A percentile compares a stretch with the other conserved stretches of the same genome.
These are phyloP conservation scores for Brenthis daphne DNA, from an alignment of 2,888 invertebrate genomes.

Conservation along the genomic window DNA sequence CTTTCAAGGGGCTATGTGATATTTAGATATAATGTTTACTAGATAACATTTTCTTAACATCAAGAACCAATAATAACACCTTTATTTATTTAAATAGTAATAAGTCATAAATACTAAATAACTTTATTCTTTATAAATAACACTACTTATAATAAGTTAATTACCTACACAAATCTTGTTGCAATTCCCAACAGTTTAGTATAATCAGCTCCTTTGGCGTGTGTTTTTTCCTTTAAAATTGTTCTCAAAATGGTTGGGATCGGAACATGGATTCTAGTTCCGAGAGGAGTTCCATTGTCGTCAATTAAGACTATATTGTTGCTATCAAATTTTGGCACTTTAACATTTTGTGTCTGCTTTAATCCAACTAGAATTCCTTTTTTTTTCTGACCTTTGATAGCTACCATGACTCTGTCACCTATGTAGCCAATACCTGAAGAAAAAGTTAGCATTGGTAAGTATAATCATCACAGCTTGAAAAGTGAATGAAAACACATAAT, in stretches of 20 bases:
- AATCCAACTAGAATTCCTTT: constrained; percentile 91
- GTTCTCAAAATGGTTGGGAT: constrained; percentile 94
- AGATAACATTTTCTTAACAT: no score
- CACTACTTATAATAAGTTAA: constrained; percentile 20
- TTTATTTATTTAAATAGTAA: not conserved
- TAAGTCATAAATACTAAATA: constrained; percentile 30
- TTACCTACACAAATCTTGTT: constrained; percentile 89
- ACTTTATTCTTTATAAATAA: constrained; percentile 33
- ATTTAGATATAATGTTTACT: no score
- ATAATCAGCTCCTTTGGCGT: constrained; percentile 92
- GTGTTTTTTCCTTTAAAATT: constrained; percentile 90
- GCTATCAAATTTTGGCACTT: constrained; percentile 95
- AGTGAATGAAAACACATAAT: no score
- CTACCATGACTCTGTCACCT: constrained; percentile 95
- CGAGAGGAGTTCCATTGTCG: constrained; percentile 96
- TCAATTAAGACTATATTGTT: constrained; percentile 98
- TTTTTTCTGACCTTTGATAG: constrained; percentile 97
- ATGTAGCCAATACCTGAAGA: constrained; percentile 76
- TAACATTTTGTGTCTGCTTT: constrained; percentile 89
- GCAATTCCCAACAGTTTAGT: constrained; percentile 96
- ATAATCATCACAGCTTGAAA: not conserved
- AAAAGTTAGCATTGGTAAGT: not conserved
- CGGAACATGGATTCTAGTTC: constrained; percentile 97
- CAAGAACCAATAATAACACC: no score
- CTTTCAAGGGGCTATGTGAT: no score